Evolutionary conservation across 1,140 invertebrate species (phyloP), one percentile per base, ranked within the genome.

Genomic region (Listronotus oregonensis): DNA sequence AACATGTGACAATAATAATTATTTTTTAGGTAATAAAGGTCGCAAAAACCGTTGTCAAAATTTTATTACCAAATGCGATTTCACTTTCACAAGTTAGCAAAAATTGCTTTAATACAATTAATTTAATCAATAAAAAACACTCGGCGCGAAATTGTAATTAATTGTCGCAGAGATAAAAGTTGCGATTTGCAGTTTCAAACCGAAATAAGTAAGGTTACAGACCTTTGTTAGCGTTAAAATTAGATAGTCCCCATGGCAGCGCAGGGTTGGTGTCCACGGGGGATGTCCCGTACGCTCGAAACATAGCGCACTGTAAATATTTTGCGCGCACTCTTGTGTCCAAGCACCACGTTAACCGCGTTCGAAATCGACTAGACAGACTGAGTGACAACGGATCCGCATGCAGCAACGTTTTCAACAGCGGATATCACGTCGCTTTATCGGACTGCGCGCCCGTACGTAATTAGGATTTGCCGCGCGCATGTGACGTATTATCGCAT

Each of bases 281-380:
- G 54, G 75, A 71, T 44, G 73, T 69, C 58, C 74, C 74, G 66
- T 76, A 77, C 54, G 75, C 75, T 55, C 75, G 70, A 66, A 77
- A 77, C 75, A 77, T 77, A 62, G 68, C 69, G 67, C 69, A 64
- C 63, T 55, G 56, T 54, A 63, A n/a, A 43, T 44, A 42, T 21
- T 59, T 42, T 47, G 37, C 64, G 64, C 64, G 56, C 64, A 59
- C 64, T 57, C 42, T 37, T n/a, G 32, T 27, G 7, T 52, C n/a
- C 39, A 17, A 52, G 34, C 64, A 62, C 47, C 14, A 52, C 49
- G 34, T 39, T 15, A 59, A 57, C 34, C 60, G 32, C 55, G 64
- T 46, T 66, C 42, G 40, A 47, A 47, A 56, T 57, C 46, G 49
- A 66, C 52, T 66, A 64, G 62, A 64, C 62, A 64, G 62, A 64